phyloP scores from a whole-genome alignment of 1,140 invertebrate genomes.

The Aphelenchoides avenae region DNA sequence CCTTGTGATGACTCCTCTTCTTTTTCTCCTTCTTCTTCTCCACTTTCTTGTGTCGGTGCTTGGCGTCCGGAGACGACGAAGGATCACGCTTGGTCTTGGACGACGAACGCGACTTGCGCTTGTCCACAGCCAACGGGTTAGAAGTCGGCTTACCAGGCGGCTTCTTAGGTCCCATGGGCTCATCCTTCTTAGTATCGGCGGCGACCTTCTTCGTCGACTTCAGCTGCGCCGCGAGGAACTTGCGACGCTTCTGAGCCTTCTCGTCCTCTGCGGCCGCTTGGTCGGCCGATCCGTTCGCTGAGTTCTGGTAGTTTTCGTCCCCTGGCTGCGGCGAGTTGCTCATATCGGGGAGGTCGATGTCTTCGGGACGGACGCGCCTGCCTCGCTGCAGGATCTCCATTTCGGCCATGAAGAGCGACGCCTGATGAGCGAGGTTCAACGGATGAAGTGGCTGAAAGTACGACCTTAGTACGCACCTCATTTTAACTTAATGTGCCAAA shows the following conservation, averaged over 20 bases:
- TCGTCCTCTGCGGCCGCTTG: constrained; percentile 21
- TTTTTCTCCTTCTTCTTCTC: constrained; percentile 6
- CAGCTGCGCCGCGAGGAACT: constrained; percentile 28
- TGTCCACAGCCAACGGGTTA: constrained; percentile 4
- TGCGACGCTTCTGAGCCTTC: constrained; percentile 31
- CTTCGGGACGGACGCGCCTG: constrained; percentile 39
- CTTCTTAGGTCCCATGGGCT: background rate
- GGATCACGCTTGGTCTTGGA: background rate
- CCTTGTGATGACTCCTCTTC: background rate
- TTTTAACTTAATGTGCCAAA: background rate
- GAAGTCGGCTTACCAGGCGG: constrained; percentile 18
- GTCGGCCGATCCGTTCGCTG: constrained; percentile 8
- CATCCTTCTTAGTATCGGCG: constrained; percentile 8
- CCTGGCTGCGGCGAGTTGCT: background rate
- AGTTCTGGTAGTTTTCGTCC: constrained; percentile 3
- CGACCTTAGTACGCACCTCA: too few relatives aligned
- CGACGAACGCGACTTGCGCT: background rate
- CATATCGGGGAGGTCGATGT: constrained; percentile 35
- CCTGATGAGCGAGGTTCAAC: constrained; percentile 27
- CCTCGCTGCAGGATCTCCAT: constrained; percentile 39
- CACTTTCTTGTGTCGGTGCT: background rate
- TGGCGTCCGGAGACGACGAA: background rate
- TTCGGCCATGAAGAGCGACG: constrained; percentile 18
- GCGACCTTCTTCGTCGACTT: constrained; percentile 22
- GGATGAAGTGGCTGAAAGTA: constrained; percentile 36